Evolutionary conservation across 2,888 invertebrate species (phyloP).

Genomic region (Cabera pusaria): DNA sequence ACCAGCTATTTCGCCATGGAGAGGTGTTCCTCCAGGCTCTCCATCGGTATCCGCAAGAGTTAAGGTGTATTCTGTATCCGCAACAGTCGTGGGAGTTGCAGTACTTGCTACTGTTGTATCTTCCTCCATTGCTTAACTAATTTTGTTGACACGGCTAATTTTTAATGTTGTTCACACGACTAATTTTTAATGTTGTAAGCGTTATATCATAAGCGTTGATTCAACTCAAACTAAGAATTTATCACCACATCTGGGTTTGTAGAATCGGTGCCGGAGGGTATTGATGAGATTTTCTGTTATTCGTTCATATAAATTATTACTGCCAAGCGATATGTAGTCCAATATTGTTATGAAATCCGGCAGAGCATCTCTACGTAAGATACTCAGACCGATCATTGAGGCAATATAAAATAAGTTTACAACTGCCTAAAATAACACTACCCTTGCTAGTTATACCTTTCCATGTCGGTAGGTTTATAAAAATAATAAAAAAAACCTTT

Average conservation of each 20-base stretch:
- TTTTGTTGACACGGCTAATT: neutral
- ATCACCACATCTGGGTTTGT: constrained; percentile 57
- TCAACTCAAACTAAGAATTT: constrained; percentile 56
- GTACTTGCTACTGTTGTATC: constrained; percentile 21
- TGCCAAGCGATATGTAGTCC: constrained; percentile 56
- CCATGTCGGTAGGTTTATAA: too few relatives aligned
- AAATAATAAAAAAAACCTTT: too few relatives aligned
- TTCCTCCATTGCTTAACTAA: constrained; percentile 38
- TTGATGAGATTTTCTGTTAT: constrained; percentile 64
- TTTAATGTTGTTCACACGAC: constrained; percentile 1
- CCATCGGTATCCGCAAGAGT: too few relatives aligned
- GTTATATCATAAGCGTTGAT: neutral
- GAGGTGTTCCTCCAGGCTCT: too few relatives aligned
- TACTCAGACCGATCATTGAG: constrained; percentile 60
- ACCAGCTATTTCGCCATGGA: too few relatives aligned
- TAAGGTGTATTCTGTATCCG: constrained; percentile 13
- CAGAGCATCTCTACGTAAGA: constrained; percentile 53
- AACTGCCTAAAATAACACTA: too few relatives aligned
- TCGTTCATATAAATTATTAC: constrained; percentile 59
- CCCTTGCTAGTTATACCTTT: too few relatives aligned
- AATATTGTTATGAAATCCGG: constrained; percentile 57
- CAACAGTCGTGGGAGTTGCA: constrained; percentile 27
- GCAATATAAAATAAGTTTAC: constrained; percentile 32
- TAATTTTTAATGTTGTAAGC: too few relatives aligned
- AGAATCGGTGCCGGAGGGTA: constrained; percentile 53